Conservation (phyloP, 2,888 invertebrate genomes). For the Subacronicta megacephala region DNA sequence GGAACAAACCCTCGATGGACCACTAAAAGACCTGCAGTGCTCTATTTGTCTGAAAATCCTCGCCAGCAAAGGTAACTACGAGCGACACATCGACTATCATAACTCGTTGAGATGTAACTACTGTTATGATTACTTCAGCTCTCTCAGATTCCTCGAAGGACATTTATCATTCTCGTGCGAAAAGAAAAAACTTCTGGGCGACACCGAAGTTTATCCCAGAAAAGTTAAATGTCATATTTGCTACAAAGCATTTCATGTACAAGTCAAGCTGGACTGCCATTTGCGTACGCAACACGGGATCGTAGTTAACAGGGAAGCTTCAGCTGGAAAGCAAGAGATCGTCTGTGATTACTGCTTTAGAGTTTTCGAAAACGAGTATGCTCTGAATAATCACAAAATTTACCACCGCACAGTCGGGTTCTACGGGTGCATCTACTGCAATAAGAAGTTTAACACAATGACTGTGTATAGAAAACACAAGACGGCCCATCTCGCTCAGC, state of each 20-base stretch:
- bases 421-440: constrained; percentile 87
- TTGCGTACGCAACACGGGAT: constrained; percentile 79
- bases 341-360: constrained; percentile 86
- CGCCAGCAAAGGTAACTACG: constrained; percentile 84
- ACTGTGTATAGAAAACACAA: constrained; percentile 87
- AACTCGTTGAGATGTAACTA: constrained; percentile 86
- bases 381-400: constrained; percentile 78
- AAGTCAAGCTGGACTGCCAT: constrained; percentile 86
- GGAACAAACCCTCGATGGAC: constrained; percentile 70
- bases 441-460: constrained; percentile 85
- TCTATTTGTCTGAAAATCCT: constrained; percentile 84
- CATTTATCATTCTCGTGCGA: constrained; percentile 83
- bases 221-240: constrained; percentile 83
- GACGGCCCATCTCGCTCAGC: constrained; percentile 80
- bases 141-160: constrained; percentile 81
- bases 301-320: constrained; percentile 67
- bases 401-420: constrained; percentile 83
- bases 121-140: constrained; percentile 84
- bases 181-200: constrained; percentile 81
- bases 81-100: constrained; percentile 86
- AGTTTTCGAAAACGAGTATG: constrained; percentile 82
- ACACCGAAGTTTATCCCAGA: constrained; percentile 79
- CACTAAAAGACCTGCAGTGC: constrained; percentile 83
- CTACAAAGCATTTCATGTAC: constrained; percentile 86
- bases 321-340: constrained; percentile 71